Evolutionary conservation across 2,113 vertebrate genomes (phyloP).

Genomic region (Eptesicus fuscus): DNA sequence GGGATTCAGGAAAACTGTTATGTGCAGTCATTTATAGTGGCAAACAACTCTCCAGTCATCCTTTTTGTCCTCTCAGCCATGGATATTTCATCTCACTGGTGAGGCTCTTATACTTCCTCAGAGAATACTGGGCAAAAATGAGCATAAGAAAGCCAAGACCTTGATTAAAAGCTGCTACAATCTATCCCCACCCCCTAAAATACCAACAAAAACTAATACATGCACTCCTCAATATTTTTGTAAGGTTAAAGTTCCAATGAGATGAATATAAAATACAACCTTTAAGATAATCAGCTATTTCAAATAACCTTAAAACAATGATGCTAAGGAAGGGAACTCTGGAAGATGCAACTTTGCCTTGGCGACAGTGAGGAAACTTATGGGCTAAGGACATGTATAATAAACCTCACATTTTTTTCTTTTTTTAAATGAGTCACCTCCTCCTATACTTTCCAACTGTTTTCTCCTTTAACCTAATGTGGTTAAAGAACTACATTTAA

Average conservation of each 20-base stretch:
- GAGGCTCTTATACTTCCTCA: background rate
- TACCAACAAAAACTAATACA: background rate
- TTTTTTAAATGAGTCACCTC: background rate
- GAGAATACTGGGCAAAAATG: background rate
- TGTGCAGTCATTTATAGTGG: background rate
- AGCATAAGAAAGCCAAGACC: background rate
- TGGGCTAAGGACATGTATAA: background rate
- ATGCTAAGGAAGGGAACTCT: background rate
- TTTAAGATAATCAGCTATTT: constrained; percentile 3
- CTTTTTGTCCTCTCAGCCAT: background rate
- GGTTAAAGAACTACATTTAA: background rate
- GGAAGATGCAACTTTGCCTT: background rate
- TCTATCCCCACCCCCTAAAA: background rate
- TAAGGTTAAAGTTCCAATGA: background rate
- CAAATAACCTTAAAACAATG: background rate
- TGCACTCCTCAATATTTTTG: background rate
- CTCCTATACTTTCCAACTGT: background rate
- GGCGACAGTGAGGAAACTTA: background rate
- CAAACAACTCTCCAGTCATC: background rate
- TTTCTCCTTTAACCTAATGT: background rate
- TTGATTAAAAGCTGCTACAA: background rate
- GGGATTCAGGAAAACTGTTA: background rate
- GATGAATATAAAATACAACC: background rate
- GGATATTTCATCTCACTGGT: background rate
- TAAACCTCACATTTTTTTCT: background rate